Evolutionary conservation across 2,888 invertebrate genomes (phyloP).

Genomic region (Andrena praecox): DNA sequence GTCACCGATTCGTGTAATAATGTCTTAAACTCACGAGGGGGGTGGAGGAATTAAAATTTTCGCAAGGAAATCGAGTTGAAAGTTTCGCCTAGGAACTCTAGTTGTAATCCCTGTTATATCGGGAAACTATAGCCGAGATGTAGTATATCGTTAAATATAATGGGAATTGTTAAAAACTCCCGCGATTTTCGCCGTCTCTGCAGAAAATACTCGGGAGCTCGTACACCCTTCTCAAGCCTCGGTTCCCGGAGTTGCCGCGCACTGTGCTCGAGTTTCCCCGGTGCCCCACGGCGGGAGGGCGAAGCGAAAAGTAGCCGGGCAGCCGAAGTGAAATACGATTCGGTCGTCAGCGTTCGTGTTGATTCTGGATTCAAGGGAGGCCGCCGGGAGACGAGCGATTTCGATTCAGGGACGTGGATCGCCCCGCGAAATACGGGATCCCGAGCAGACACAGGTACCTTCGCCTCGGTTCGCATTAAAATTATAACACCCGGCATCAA

Average conservation of each 20-base stretch:
- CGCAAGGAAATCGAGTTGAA: too few species aligned
- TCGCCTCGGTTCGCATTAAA: slow-evolving; percentile 44
- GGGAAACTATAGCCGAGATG: slow-evolving; percentile 1
- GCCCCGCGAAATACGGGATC: neutral
- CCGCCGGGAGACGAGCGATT: neutral
- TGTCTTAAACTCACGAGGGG: too few species aligned
- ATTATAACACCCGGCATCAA: slow-evolving; percentile 44
- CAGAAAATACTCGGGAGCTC: too few species aligned
- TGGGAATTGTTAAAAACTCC: slow-evolving; percentile 2
- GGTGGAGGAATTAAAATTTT: too few species aligned
- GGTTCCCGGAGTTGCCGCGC: too few species aligned
- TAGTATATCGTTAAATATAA: slow-evolving; percentile 22
- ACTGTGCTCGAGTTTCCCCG: neutral
- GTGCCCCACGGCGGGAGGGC: slow-evolving; percentile 6
- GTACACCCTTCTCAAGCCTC: too few species aligned
- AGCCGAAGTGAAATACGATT: slow-evolving; percentile 51
- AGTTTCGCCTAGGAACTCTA: too few species aligned
- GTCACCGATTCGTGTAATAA: too few species aligned
- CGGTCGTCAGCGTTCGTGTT: slow-evolving; percentile 38
- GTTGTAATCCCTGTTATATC: neutral
- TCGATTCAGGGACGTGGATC: neutral
- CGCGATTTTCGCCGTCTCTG: neutral
- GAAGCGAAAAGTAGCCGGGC: slow-evolving; percentile 58
- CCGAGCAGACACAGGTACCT: slow-evolving; percentile 30
- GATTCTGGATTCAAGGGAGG: slow-evolving; percentile 8